A percentile compares a stretch with the other conserved stretches of the same genome.
These are phyloP conservation scores for Euura saliciscinereae DNA, from an alignment of 1,140 invertebrate species.

Conservation along the genomic window DNA sequence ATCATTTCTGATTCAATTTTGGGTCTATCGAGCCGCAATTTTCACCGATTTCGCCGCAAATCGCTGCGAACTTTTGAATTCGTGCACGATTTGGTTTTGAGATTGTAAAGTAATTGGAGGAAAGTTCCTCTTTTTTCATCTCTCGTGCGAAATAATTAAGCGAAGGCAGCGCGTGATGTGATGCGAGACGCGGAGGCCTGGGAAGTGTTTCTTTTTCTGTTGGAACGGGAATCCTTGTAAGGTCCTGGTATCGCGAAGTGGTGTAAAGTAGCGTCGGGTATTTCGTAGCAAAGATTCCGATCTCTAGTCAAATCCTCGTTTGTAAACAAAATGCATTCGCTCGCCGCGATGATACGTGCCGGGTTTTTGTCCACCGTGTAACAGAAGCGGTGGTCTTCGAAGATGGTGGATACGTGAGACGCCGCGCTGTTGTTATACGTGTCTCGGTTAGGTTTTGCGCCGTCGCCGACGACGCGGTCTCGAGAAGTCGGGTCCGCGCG, in stretches of 20 bases:
- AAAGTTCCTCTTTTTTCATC: no score
- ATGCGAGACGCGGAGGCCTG: no score
- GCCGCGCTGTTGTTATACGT: slow-evolving; percentile 1
- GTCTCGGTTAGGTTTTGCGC: not conserved
- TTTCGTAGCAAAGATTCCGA: slow-evolving; percentile 7
- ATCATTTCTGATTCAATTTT: no score
- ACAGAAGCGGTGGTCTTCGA: slow-evolving; percentile 1
- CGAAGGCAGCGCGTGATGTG: no score
- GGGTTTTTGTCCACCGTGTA: not conserved
- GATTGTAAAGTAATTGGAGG: no score
- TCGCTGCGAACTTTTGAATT: no score
- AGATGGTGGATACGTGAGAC: not conserved
- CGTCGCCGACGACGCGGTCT: not conserved
- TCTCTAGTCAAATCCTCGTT: slow-evolving; percentile 7
- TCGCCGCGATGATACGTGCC: not conserved
- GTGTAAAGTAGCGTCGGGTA: not conserved
- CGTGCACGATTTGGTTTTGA: no score
- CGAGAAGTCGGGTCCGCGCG: not conserved
- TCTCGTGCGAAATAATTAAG: no score
- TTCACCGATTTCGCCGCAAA: no score
- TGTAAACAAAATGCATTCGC: slow-evolving; percentile 7
- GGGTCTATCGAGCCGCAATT: no score
- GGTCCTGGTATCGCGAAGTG: not conserved
- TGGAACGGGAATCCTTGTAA: no score
- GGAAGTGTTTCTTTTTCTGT: no score